Base-by-base conservation (phyloP, 2,888 invertebrate species). In the Nomada fabriciana region DNA sequence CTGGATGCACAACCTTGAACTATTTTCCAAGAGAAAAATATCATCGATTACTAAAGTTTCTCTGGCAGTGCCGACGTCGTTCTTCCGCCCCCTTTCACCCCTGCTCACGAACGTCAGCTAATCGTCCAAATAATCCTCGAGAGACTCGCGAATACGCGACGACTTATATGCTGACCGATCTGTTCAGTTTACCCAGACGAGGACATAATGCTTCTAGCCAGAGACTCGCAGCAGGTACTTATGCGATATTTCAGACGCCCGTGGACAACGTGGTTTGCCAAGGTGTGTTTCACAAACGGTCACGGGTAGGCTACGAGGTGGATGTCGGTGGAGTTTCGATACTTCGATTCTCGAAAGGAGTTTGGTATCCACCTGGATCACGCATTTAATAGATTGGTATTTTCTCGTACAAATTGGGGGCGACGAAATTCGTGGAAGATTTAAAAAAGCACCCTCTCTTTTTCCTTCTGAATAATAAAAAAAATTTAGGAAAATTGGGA, bases 301-400 rank as follows among this genome's bases (percentile, higher is more conserved):
- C 84, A 82, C 70, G 84, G 83, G 25, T 80, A 76, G 72, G 64
- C 86, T 78, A 88, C 80, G 61, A 68, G 74, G 59, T 86, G 85
- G 53, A 69, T 67, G 76, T 80, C 60, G 84, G 73, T 77, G 75
- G 88, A 81, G 79, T 82, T 84, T 82, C 81, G 86, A 67, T 72
- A 84, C 60, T 78, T 87, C 65, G 87, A 87, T 64, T 78, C 86
- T 15, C 80, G 67, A 53, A 80, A 57, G 72, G 85, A 85, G 75
- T 84, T 88, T 59, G 86, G 73, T 74, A 84, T 78, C 87, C 86
- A 88, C 86, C 87, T 84, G 73, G 64, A 80, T 81, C 76, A 76
- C 78, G 78, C 25, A 76, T 82, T 69, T 43, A 81, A 81, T 43
- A 68, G 20, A 80, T 68, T 55, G 60, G 7, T 65, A 65, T 36